These are phyloP conservation scores for Lydus trimaculatus DNA, from an alignment of 2,888 invertebrate genomes.

Conservation along the genomic window DNA sequence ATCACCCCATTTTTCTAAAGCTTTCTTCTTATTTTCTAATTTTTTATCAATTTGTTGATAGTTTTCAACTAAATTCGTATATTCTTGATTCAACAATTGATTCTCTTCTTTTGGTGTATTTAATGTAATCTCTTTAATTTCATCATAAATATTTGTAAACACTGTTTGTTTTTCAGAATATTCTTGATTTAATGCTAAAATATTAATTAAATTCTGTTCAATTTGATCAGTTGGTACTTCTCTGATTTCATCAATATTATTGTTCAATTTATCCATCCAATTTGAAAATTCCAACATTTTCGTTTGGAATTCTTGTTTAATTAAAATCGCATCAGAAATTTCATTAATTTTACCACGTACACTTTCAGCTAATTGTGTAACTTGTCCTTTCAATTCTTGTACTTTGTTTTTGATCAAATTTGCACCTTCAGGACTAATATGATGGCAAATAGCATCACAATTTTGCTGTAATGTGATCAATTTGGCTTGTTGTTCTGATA, in stretches of 20 bases:
- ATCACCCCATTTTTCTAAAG: slow-evolving; percentile 84
- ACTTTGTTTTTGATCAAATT: slow-evolving; percentile 75
- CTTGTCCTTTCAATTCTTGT: slow-evolving; percentile 75
- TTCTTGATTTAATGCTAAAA: slow-evolving; percentile 83
- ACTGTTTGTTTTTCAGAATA: slow-evolving; percentile 83
- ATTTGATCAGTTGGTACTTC: slow-evolving; percentile 84
- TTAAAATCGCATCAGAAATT: slow-evolving; percentile 81
- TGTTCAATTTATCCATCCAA: slow-evolving; percentile 79
- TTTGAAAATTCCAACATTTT: slow-evolving; percentile 80
- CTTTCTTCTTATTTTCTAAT: slow-evolving; percentile 75
- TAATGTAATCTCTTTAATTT: slow-evolving; percentile 79
- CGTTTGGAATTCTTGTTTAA: slow-evolving; percentile 83
- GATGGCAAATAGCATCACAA: slow-evolving; percentile 80
- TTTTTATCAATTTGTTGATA: slow-evolving; percentile 80
- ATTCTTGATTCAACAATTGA: slow-evolving; percentile 75
- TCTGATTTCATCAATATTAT: slow-evolving; percentile 78
- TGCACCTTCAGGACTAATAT: slow-evolving; percentile 80
- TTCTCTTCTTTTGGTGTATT: slow-evolving; percentile 78
- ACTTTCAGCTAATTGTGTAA: slow-evolving; percentile 78
- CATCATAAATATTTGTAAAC: slow-evolving; percentile 80
- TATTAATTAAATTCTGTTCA: slow-evolving; percentile 77
- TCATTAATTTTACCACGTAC: slow-evolving; percentile 79
- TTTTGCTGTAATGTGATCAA: slow-evolving; percentile 80
- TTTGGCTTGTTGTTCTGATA: slow-evolving; percentile 85
- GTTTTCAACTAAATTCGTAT: slow-evolving; percentile 76